Percentiles rank a stretch among this genome's conserved stretches.
Conservation (phyloP, 2,797 vertebrate species). For the Crypturellus tataupa region DNA sequence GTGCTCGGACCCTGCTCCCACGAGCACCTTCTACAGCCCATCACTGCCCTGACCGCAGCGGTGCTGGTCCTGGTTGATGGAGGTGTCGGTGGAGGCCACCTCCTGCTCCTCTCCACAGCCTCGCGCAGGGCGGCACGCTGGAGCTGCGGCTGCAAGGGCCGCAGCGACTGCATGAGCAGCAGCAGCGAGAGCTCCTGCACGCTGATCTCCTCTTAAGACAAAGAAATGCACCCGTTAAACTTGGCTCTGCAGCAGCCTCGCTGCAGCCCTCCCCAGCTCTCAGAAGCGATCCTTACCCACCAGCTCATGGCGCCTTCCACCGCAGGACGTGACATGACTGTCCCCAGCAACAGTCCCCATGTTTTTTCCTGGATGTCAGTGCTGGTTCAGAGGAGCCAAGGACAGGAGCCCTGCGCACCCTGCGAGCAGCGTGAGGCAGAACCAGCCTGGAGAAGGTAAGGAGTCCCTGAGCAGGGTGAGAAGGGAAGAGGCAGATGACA, state of each 20-base stretch:
- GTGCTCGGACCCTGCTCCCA: not conserved
- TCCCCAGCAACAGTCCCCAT: not conserved
- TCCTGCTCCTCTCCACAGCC: fast-evolving
- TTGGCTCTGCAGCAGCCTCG: fast-evolving
- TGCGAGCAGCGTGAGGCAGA: not conserved
- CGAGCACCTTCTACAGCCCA: no score
- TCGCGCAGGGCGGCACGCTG: not conserved
- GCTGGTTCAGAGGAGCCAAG: not conserved
- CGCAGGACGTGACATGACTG: fast-evolving
- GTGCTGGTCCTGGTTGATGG: no score
- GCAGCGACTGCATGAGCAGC: fast-evolving
- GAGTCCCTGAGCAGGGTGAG: not conserved
- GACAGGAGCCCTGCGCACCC: not conserved
- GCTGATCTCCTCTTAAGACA: not conserved
- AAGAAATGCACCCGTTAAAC: not conserved
- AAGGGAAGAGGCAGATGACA: not conserved
- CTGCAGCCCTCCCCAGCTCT: fast-evolving
- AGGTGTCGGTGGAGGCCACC: fast-evolving
- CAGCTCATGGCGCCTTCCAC: not conserved
- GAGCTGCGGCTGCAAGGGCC: not conserved
- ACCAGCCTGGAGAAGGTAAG: not conserved
- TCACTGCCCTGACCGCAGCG: not conserved
- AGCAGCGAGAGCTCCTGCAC: not conserved
- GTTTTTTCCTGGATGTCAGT: not conserved
- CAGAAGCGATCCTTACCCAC: not conserved